Base-by-base conservation (phyloP, 2,113 vertebrate species). In the Clarias magur region DNA sequence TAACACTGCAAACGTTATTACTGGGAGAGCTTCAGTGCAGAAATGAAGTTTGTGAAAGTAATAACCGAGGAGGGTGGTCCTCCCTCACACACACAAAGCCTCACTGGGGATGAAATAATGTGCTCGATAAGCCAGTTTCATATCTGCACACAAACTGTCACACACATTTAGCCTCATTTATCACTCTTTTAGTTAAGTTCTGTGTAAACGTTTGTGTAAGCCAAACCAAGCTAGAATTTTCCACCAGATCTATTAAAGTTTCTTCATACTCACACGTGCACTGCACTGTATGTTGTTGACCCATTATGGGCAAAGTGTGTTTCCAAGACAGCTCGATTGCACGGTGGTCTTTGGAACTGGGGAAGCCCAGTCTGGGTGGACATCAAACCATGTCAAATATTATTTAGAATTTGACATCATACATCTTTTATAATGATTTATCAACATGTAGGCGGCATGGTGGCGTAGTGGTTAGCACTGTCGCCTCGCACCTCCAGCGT, bases 11-110 rank as follows among this genome's bases (percentile, higher is more conserved):
- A 72, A 72, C 60, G 7, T 30, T 78, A 63, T 78, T 83, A 80
- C 53, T 88, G 62, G 63, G 54, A 86, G 68, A 73, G 70, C 34
- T 62, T 56, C 67, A 72, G 67, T 9, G 48, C 53, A 57, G 68
- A 60, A 85, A 57, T 85, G 21, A 21, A 59, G 12, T 38, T 84
- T 25, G 23, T 75, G 19, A 19, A 85, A 38, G 17, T 42, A 59
- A 85, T 73, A 84, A 84, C 67, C 27, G 11, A 57, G n/a, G 7
- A 72, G n/a, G 62, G 63, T 72, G 82, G 70, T 81, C 57, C 80
- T 84, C 48, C 53, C 63, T 13, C 67, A 60, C 84, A 56, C 34
- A 83, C 12, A 30, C 68, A 87, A 85, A 79, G 53, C 73, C 82
- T 65, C 59, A 57, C 59, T 53, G 38, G 56, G 68, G 75, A 63